These are phyloP conservation scores for Zophobas morio DNA, from an alignment of 1,140 invertebrate species.

Conservation along the genomic window DNA sequence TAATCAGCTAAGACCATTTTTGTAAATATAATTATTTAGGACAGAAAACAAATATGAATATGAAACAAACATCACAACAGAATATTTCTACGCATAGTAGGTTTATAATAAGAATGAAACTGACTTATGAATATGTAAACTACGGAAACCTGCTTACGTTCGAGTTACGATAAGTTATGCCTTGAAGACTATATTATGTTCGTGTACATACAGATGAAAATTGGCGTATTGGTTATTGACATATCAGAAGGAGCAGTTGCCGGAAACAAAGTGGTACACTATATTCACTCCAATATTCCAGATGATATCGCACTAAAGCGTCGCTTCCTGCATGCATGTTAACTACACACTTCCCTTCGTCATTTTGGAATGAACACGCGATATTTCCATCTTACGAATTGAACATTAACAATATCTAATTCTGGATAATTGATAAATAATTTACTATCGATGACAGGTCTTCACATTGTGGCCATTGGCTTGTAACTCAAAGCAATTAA, in stretches of 20 bases:
- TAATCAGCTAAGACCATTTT: no score
- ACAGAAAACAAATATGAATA: no score
- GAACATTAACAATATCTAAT: conserved; percentile 6
- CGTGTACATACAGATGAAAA: conserved; percentile 3
- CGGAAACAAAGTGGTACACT: conserved; percentile 30
- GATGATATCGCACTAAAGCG: conserved; percentile 35
- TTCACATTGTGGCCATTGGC: background rate
- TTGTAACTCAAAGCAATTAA: background rate
- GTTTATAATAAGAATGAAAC: no score
- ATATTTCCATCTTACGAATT: conserved; percentile 14
- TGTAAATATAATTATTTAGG: no score
- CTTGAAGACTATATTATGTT: background rate
- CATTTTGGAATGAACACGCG: conserved; percentile 14
- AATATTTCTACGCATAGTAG: no score
- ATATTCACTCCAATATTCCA: conserved; percentile 9
- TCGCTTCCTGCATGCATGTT: conserved; percentile 35
- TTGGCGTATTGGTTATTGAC: conserved; percentile 22
- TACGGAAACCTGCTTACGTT: no score
- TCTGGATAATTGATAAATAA: background rate
- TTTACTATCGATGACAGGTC: conserved; percentile 2
- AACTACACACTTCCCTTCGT: conserved; percentile 31
- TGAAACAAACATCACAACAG: no score
- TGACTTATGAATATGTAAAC: no score
- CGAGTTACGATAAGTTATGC: no score
- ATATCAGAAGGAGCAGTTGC: conserved; percentile 27